These are phyloP conservation scores for Serrognathus titanus DNA, from an alignment of 2,888 invertebrate species.

Conservation along the genomic window DNA sequence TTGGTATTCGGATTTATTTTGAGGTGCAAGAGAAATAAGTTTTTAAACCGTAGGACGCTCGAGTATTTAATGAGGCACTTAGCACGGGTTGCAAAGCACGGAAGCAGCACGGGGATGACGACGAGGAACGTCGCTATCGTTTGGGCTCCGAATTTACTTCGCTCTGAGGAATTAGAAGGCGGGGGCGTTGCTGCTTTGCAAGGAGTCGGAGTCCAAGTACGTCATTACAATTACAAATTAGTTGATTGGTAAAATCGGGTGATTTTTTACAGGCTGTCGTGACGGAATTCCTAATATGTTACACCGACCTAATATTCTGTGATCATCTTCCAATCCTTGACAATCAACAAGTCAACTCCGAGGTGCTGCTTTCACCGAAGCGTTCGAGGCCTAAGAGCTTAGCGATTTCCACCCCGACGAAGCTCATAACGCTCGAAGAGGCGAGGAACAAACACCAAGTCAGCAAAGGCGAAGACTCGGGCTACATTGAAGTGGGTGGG, in stretches of 20 bases:
- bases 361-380: slow-evolving; percentile 45
- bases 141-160: slow-evolving; percentile 94
- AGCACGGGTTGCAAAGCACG: slow-evolving; percentile 82
- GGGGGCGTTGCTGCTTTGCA: slow-evolving; percentile 79
- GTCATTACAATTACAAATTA: background rate
- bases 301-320: slow-evolving; percentile 81
- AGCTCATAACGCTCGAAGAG: slow-evolving; percentile 84
- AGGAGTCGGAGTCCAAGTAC: slow-evolving; percentile 73
- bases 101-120: slow-evolving; percentile 92
- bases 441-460: slow-evolving; percentile 67
- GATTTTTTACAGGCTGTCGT: no score
- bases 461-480: slow-evolving; percentile 55
- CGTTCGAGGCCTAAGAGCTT: slow-evolving; percentile 79
- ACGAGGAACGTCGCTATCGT: slow-evolving; percentile 97
- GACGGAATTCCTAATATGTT: slow-evolving; percentile 93
- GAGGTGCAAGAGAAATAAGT: background rate
- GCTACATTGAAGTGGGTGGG: slow-evolving; percentile 73
- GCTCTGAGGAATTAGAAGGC: slow-evolving; percentile 85
- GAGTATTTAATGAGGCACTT: slow-evolving; percentile 92
- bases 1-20: slow-evolving; percentile 37
- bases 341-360: slow-evolving; percentile 19
- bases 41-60: slow-evolving; percentile 66
- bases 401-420: slow-evolving; percentile 86
- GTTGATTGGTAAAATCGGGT: no score
- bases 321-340: slow-evolving; percentile 58